These are phyloP conservation scores for Diloba caeruleocephala DNA, from an alignment of 2,888 invertebrate species.

Conservation along the genomic window DNA sequence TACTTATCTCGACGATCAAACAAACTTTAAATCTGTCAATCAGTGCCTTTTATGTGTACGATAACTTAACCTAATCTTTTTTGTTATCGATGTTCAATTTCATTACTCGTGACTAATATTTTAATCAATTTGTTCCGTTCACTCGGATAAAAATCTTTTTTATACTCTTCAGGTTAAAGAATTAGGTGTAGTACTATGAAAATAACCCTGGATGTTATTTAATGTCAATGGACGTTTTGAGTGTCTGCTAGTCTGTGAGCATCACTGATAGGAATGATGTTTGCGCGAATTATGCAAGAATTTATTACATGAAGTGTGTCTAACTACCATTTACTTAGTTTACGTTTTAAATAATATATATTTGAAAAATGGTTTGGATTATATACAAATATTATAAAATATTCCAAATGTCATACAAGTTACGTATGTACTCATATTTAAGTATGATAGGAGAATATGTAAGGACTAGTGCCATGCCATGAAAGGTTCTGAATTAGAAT, in stretches of 20 bases:
- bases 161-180: slow-evolving; percentile 33
- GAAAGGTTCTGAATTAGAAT: slow-evolving; percentile 89
- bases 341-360: slow-evolving; percentile 54
- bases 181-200: slow-evolving; percentile 31
- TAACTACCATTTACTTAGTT: slow-evolving; percentile 58
- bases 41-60: slow-evolving; percentile 70
- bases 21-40: slow-evolving; percentile 53
- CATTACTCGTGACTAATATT: slow-evolving; percentile 52
- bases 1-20: slow-evolving; percentile 28
- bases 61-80: slow-evolving; percentile 51
- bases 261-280: slow-evolving; percentile 88
- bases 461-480: slow-evolving; percentile 89
- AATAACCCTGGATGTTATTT: slow-evolving; percentile 40
- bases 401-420: slow-evolving; percentile 63
- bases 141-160: slow-evolving; percentile 24
- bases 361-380: slow-evolving; percentile 57
- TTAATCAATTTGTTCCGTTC: slow-evolving; percentile 48
- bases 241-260: slow-evolving; percentile 88
- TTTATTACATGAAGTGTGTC: slow-evolving; percentile 75
- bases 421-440: slow-evolving; percentile 73
- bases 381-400: slow-evolving; percentile 61
- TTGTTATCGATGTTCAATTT: slow-evolving; percentile 44
- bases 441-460: slow-evolving; percentile 88
- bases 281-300: slow-evolving; percentile 88
- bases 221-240: slow-evolving; percentile 63